phyloP scores from a whole-genome alignment of 2,888 invertebrate species.

The Brenthis daphne region DNA sequence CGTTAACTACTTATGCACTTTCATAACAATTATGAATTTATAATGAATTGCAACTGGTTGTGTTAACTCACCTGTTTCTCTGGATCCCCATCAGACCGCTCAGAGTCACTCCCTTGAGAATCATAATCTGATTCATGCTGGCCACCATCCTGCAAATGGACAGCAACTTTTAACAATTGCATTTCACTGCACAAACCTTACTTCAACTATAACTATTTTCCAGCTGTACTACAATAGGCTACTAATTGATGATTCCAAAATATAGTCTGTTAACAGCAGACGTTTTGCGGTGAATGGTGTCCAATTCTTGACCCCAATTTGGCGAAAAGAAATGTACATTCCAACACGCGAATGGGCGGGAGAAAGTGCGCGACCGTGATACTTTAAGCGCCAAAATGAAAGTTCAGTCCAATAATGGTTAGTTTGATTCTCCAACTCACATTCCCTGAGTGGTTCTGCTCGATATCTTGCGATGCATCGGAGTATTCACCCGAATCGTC shows the following conservation, averaged over 20 bases:
- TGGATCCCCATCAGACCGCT: conserved; percentile 85
- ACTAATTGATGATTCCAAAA: conserved; percentile 6
- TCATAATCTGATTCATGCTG: conserved; percentile 76
- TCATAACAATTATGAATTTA: background rate
- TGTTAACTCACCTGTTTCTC: conserved; percentile 84
- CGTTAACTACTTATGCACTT: background rate
- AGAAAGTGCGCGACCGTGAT: conserved; percentile 72
- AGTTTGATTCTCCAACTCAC: conserved; percentile 61
- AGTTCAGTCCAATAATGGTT: conserved; percentile 52
- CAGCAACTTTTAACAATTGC: conserved; percentile 73
- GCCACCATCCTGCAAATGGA: conserved; percentile 71
- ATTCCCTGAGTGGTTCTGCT: conserved; percentile 69
- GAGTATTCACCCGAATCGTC: conserved; percentile 78
- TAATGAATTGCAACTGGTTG: background rate
- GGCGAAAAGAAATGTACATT: conserved; percentile 77
- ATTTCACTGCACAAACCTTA: conserved; percentile 60
- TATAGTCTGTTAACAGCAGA: conserved; percentile 44
- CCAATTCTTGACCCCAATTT: conserved; percentile 76
- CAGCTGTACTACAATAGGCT: conserved; percentile 7
- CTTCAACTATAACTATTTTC: conserved; percentile 45
- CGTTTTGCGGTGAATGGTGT: conserved; percentile 66
- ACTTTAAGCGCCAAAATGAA: conserved; percentile 75
- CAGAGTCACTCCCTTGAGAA: conserved; percentile 76
- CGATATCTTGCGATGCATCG: conserved; percentile 76
- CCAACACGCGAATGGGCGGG: conserved; percentile 73